phyloP scores from a whole-genome alignment of 2,113 vertebrate genomes.

The Triplophysa tibetana region DNA sequence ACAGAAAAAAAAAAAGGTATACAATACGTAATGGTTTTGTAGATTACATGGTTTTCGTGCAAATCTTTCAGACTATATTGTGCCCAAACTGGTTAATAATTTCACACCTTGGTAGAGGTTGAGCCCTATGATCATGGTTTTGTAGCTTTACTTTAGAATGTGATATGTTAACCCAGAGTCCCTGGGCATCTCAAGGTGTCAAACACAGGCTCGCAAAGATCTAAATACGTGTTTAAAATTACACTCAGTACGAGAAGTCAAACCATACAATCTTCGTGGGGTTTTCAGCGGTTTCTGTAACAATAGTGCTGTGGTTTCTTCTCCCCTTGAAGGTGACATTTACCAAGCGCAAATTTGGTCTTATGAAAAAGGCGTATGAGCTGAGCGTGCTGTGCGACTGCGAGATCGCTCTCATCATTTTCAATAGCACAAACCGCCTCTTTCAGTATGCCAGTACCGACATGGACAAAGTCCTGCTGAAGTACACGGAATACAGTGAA shows the following conservation, averaged over 20 bases:
- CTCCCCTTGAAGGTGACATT: conserved; percentile 83
- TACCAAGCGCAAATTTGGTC: conserved; percentile 93
- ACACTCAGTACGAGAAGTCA: conserved; percentile 22
- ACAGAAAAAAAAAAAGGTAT: too few relatives aligned
- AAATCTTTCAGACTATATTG: background rate
- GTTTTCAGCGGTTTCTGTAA: background rate
- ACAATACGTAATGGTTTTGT: too few relatives aligned
- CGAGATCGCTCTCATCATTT: conserved; percentile 98
- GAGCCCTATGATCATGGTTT: too few relatives aligned
- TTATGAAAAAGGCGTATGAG: conserved; percentile 98
- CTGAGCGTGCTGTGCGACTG: conserved; percentile 96
- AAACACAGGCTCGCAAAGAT: background rate
- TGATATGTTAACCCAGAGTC: conserved; percentile 4
- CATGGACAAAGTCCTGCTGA: conserved; percentile 93
- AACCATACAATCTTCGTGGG: conserved; percentile 6
- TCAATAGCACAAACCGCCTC: conserved; percentile 93
- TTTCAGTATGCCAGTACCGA: conserved; percentile 98
- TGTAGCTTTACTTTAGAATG: background rate
- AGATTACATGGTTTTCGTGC: background rate
- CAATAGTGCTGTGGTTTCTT: conserved; percentile 26
- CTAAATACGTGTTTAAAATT: background rate
- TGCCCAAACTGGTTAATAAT: background rate
- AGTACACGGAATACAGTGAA: conserved; percentile 96
- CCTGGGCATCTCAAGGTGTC: background rate
- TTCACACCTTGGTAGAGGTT: background rate